Base-by-base conservation (phyloP, 2,888 invertebrate species). In the Gerris lacustris region DNA sequence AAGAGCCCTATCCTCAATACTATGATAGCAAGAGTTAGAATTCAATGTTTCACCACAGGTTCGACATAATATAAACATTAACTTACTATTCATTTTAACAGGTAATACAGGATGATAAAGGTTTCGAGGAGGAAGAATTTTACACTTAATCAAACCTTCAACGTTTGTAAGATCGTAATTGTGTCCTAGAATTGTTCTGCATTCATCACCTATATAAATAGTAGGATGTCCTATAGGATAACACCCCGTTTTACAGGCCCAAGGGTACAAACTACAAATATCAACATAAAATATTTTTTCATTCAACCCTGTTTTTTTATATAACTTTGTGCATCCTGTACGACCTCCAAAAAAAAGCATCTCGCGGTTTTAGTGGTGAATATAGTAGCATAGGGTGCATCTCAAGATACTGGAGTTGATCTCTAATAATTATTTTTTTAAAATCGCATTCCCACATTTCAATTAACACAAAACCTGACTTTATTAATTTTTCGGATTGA, bases 201-300 rank as follows among this genome's bases (percentile, higher is more conserved):
- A 71, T n/a, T 71, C 68, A 0, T 74, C 71, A 0, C 75, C 75
- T 6, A 76, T 72, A 64, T 72, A 73, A 31, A 77, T 74, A 69
- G 67, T 73, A 0, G 79, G 79, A 70, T 79, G 78, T 0, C 76
- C 78, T 0, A 78, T 62, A 0, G 78, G 77, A 70, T 76, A 78
- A 70, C 75, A 75, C 6, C 75, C 75, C 63, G 76, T 75, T 69
- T 78, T 78, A 71, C 74, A 77, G 9, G 77, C 73, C 45, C 66
- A 78, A 0, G 79, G 79, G 68, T 79, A 78, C 5, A 78, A 64
- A 0, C 75, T 76, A 73, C 77, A 76, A 5, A 77, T 73, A 71
- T 78, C 77, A 1, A 75, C 67, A 70, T 78, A 77, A 5, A 66
- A 55, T 17, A 78, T 77, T 73, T 76, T 74, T 64, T 77, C 77